Evolutionary conservation across 2,113 vertebrate genomes (phyloP).

Genomic region (Chascanopsetta lugubris): DNA sequence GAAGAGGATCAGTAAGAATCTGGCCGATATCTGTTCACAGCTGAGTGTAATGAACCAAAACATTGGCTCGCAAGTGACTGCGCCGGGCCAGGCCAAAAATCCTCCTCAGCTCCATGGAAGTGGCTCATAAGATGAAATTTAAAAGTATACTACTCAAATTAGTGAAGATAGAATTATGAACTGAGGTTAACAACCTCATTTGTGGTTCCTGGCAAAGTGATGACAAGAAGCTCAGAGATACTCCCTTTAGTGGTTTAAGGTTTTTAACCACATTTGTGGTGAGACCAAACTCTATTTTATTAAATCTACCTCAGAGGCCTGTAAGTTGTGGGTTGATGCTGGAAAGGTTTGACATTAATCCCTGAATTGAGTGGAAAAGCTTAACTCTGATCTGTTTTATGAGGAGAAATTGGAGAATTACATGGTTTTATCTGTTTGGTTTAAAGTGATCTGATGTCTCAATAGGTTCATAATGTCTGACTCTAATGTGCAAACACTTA

Average conservation of each 20-base stretch:
- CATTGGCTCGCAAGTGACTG: constrained; percentile 27
- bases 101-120: constrained; percentile 13
- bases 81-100: constrained; percentile 4
- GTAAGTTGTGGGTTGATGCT: neutral
- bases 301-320: neutral
- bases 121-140: neutral
- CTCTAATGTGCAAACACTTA: neutral
- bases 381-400: neutral
- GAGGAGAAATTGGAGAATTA: neutral
- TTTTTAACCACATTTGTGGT: neutral
- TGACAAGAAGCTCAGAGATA: neutral
- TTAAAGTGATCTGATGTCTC: neutral
- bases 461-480: neutral
- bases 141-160: neutral
- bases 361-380: neutral
- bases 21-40: constrained; percentile 39
- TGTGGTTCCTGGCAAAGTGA: neutral
- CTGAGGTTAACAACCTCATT: neutral
- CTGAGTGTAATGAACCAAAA: constrained; percentile 41
- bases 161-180: neutral
- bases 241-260: neutral
- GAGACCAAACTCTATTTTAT: neutral
- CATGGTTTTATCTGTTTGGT: neutral
- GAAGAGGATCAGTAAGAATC: constrained; percentile 26
- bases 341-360: neutral